These are phyloP conservation scores for Antennarius maculatus DNA, from an alignment of 2,797 vertebrate species.

Conservation along the genomic window DNA sequence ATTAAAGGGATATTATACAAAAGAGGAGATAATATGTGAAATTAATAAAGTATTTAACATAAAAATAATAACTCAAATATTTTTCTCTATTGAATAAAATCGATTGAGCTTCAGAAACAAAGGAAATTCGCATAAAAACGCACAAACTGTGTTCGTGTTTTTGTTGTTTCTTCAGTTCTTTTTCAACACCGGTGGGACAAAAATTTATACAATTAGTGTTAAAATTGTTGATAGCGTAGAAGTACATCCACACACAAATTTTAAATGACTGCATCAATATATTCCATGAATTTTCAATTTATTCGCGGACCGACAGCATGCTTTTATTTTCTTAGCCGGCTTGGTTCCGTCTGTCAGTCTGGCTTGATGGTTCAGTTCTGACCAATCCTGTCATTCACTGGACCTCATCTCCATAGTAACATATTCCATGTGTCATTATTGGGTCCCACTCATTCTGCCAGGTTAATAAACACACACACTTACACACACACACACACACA, in stretches of 20 bases:
- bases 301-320: too few species aligned
- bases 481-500: background rate
- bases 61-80: background rate
- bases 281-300: too few species aligned
- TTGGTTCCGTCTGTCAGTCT: too few species aligned
- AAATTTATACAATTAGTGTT: too few species aligned
- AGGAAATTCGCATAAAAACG: too few species aligned
- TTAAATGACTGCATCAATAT: too few species aligned
- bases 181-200: background rate
- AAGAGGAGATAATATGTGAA: background rate
- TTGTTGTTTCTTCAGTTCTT: background rate
- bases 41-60: background rate
- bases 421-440: conserved; percentile 28
- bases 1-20: background rate
- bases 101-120: too few species aligned
- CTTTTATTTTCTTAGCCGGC: conserved; percentile 43
- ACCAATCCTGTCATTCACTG: conserved; percentile 18
- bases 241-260: background rate
- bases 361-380: background rate
- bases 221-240: too few species aligned
- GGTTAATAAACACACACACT: conserved; percentile 1
- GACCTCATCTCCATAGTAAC: conserved; percentile 41
- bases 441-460: conserved; percentile 17
- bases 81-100: too few species aligned
- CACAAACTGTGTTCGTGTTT: too few species aligned